Conservation (phyloP, 2,888 invertebrate species). For the Apodemia zela region DNA sequence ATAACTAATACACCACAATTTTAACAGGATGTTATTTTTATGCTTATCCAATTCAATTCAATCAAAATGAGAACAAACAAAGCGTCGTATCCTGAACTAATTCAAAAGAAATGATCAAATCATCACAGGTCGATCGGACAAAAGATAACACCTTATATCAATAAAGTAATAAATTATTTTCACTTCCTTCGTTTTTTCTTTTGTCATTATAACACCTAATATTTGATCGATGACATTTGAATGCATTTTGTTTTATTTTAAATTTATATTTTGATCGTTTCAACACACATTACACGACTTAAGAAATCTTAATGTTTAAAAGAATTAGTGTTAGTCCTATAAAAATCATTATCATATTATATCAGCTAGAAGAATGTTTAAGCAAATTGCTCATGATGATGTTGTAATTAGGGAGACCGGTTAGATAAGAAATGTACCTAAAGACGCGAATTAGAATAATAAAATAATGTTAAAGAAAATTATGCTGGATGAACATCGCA, state of each 20-base stretch:
- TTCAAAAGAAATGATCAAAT: slow-evolving; percentile 57
- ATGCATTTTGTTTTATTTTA: slow-evolving; percentile 27
- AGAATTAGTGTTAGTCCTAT: no score
- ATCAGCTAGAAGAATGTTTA: no score
- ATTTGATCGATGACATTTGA: slow-evolving; percentile 62
- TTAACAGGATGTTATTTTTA: slow-evolving; percentile 31
- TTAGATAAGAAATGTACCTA: no score
- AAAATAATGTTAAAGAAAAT: no score
- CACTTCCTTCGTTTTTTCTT: slow-evolving; percentile 63
- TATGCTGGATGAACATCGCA: no score
- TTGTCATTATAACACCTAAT: slow-evolving; percentile 62
- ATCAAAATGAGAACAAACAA: slow-evolving; percentile 41
- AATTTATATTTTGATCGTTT: neutral
- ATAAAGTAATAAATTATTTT: slow-evolving; percentile 75
- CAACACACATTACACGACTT: neutral
- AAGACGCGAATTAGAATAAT: no score
- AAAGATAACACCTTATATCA: slow-evolving; percentile 70
- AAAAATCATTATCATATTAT: no score
- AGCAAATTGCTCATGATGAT: no score
- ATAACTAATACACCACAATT: neutral
- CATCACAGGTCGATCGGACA: slow-evolving; percentile 64
- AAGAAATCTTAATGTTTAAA: neutral
- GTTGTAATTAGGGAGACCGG: no score
- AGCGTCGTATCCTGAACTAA: slow-evolving; percentile 47
- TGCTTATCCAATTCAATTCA: slow-evolving; percentile 35